Percentiles rank a stretch among this genome's conserved stretches.
Conservation (phyloP, 2,888 invertebrate species). For the Heliothis peltigera region DNA sequence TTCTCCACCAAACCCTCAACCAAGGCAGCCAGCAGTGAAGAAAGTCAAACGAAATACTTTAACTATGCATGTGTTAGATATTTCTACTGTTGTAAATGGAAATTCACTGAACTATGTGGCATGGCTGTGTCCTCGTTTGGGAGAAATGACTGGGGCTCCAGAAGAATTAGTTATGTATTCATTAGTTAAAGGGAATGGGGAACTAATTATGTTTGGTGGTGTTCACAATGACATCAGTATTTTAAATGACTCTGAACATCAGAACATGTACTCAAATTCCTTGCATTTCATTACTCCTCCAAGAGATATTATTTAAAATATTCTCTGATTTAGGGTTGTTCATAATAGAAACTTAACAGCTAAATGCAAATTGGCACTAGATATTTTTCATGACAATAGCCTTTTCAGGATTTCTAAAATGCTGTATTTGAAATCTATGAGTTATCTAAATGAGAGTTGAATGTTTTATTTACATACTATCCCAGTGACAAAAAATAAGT, state of each 20-base stretch:
- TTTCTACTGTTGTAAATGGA: slow-evolving; percentile 92
- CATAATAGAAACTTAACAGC: background rate
- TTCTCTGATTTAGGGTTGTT: background rate
- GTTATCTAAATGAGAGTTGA: background rate
- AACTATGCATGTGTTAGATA: slow-evolving; percentile 96
- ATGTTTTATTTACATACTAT: background rate
- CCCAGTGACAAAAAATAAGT: too few species aligned
- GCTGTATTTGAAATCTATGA: background rate
- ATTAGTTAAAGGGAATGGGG: slow-evolving; percentile 96
- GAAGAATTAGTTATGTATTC: slow-evolving; percentile 97
- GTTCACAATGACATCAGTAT: slow-evolving; percentile 94
- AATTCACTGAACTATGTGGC: slow-evolving; percentile 91
- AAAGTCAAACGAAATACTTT: slow-evolving; percentile 92
- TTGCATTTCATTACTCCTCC: slow-evolving; percentile 94
- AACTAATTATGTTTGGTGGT: slow-evolving; percentile 98
- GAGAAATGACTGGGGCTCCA: slow-evolving; percentile 92
- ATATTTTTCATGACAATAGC: background rate
- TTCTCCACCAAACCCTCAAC: slow-evolving; percentile 74
- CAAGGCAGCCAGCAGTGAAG: slow-evolving; percentile 86
- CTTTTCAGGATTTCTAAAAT: background rate
- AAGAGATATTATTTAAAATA: slow-evolving; percentile 91
- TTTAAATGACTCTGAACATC: slow-evolving; percentile 90
- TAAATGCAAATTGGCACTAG: background rate
- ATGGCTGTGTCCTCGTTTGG: slow-evolving; percentile 93
- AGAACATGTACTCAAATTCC: slow-evolving; percentile 93